Conservation (phyloP, 2,888 invertebrate genomes). For the Psococerastis gibbosa region DNA sequence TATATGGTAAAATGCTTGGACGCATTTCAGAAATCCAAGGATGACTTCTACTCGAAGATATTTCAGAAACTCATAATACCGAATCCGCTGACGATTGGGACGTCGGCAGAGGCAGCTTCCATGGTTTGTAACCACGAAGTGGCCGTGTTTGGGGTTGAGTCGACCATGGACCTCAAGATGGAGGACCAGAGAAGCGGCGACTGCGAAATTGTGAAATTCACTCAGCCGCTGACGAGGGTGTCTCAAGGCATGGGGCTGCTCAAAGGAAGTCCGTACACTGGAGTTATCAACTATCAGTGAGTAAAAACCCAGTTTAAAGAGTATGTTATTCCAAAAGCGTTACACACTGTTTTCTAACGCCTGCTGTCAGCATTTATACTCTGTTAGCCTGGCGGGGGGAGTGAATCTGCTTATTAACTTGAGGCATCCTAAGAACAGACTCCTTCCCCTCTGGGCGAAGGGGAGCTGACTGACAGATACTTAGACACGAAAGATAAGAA, state of each 20-base stretch:
- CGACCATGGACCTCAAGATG: not conserved
- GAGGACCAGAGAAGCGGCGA: not conserved
- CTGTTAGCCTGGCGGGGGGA: no score
- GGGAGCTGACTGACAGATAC: no score
- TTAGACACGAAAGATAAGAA: no score
- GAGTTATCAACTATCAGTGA: constrained; percentile 11
- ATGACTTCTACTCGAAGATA: not conserved
- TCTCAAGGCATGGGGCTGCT: constrained; percentile 9
- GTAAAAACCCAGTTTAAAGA: no score
- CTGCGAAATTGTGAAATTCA: constrained; percentile 9
- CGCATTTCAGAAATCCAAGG: not conserved
- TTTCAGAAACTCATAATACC: not conserved
- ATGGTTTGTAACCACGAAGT: not conserved
- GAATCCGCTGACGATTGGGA: not conserved
- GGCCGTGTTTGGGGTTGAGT: constrained; percentile 10
- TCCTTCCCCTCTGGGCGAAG: no score
- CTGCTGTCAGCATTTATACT: no score
- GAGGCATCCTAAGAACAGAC: no score
- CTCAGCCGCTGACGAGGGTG: not conserved
- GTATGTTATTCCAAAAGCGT: no score
- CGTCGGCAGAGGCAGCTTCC: not conserved
- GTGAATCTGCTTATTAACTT: no score
- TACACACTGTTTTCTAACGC: no score
- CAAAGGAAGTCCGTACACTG: constrained; percentile 6
- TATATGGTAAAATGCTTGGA: no score